Percentiles rank a stretch among this genome's conserved stretches.
Evolutionary conservation across 2,113 vertebrate genomes (phyloP).

Genomic region (Lophura nycthemera): DNA sequence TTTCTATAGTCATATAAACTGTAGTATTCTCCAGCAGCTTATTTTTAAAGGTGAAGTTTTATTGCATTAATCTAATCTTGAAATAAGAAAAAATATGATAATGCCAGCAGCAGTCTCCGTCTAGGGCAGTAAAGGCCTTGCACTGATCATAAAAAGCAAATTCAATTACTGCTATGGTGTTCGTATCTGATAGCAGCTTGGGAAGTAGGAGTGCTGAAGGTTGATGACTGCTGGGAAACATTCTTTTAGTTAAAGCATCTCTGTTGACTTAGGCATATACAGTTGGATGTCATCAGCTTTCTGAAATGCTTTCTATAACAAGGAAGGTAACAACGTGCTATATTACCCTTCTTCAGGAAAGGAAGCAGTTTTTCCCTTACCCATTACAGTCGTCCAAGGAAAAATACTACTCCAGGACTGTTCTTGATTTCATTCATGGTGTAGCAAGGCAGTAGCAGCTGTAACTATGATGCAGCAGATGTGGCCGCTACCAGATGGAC

Average conservation of each 20-base stretch:
- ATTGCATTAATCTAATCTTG: slow-evolving; percentile 61
- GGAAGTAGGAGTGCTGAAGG: slow-evolving; percentile 4
- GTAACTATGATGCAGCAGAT: not conserved
- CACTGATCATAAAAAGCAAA: slow-evolving; percentile 57
- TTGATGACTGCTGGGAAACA: not conserved
- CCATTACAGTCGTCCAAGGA: not conserved
- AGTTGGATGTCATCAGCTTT: not conserved
- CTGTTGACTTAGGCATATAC: not conserved
- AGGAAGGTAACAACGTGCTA: not conserved
- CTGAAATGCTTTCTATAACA: not conserved
- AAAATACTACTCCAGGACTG: accelerated
- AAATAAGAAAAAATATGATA: slow-evolving; percentile 46
- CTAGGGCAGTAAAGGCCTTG: slow-evolving; percentile 17
- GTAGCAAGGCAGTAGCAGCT: not conserved
- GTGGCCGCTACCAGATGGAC: not conserved
- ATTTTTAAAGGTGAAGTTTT: slow-evolving; percentile 30
- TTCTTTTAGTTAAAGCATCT: not conserved
- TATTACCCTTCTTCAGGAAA: not conserved
- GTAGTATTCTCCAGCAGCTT: not conserved
- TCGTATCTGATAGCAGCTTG: slow-evolving; percentile 44
- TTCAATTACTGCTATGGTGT: slow-evolving; percentile 51
- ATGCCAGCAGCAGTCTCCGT: not conserved
- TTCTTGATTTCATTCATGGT: not conserved
- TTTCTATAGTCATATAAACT: not conserved
- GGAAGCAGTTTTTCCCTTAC: not conserved